Conservation (phyloP, 2,113 vertebrate genomes). For the Tringa solitaria region DNA sequence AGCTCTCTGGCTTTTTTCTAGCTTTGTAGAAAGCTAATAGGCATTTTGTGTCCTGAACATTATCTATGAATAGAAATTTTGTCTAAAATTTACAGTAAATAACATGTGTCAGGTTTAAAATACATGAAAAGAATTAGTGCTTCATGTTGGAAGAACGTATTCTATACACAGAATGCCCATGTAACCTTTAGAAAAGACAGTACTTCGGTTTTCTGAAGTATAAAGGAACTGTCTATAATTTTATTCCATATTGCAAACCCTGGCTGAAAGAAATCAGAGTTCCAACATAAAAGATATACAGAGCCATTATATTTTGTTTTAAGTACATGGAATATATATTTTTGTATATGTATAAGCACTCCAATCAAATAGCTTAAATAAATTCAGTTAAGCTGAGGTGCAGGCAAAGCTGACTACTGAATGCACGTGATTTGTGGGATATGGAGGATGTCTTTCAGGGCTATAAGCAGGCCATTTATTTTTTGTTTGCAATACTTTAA, state of each 20-base stretch:
- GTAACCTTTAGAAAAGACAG: background rate
- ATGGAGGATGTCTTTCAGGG: background rate
- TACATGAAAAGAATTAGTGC: background rate
- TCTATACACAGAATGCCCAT: background rate
- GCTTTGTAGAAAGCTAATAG: background rate
- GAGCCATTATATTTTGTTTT: background rate
- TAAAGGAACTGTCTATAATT: background rate
- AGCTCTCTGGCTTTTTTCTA: background rate
- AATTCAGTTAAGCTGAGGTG: background rate
- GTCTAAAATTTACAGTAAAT: background rate
- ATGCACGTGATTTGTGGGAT: background rate
- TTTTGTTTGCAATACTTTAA: background rate
- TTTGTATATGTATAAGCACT: background rate
- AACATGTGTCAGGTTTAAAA: background rate
- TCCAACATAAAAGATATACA: background rate
- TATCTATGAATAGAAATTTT: background rate
- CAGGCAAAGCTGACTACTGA: background rate
- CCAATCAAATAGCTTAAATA: background rate
- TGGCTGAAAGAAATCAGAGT: background rate
- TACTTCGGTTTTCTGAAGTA: background rate
- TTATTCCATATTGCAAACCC: background rate
- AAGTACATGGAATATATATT: background rate
- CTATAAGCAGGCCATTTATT: background rate
- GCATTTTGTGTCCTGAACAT: background rate
- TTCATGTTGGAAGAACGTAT: background rate